Conservation (phyloP, 2,888 invertebrate genomes). For the Diplolepis rosae region DNA sequence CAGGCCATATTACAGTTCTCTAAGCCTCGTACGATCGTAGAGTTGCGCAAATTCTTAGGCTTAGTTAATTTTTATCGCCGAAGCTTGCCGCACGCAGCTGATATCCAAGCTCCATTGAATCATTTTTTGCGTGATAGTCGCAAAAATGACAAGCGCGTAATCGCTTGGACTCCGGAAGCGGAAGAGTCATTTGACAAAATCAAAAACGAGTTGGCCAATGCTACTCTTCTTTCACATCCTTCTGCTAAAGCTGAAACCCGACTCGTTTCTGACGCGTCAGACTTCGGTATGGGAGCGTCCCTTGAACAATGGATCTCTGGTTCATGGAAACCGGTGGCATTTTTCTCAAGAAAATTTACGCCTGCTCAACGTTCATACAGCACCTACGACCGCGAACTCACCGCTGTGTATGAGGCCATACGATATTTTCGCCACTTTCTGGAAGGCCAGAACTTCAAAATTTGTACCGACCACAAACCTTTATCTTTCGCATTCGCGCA, state of each 20-base stretch:
- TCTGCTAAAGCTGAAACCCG: background rate
- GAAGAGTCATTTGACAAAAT: no score
- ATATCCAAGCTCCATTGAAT: background rate
- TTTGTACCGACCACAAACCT: constrained; percentile 33
- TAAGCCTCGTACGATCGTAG: no score
- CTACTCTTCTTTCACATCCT: no score
- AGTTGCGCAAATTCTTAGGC: no score
- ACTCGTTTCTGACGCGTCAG: background rate
- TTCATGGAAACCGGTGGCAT: no score
- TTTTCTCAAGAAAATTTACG: background rate
- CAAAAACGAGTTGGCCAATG: no score
- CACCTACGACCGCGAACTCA: no score
- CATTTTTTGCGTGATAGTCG: background rate
- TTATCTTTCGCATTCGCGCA: constrained; percentile 32
- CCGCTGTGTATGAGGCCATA: background rate
- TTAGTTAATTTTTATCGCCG: no score
- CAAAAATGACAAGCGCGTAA: background rate
- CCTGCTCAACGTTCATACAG: background rate
- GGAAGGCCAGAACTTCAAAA: constrained; percentile 2
- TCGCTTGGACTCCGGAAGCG: no score
- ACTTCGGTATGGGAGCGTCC: background rate
- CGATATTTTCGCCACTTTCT: background rate
- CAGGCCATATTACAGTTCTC: no score
- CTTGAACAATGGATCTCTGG: no score
- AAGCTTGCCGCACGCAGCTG: background rate